Evolutionary conservation across 2,113 vertebrate species (phyloP).

Genomic region (Ibidorhyncha struthersii): DNA sequence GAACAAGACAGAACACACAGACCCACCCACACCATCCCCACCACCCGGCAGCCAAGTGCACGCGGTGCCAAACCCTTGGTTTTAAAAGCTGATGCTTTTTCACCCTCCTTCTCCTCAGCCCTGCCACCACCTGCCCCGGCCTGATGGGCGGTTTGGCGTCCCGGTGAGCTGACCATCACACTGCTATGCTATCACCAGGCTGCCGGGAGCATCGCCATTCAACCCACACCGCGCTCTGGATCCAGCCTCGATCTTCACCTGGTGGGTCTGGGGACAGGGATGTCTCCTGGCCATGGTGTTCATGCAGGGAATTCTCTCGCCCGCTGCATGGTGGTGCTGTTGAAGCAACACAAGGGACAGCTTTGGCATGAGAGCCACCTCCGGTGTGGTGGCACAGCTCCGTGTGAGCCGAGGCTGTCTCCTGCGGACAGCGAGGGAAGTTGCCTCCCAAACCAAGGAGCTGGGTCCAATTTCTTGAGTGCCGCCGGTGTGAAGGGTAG

Average conservation of each 20-base stretch:
- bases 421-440: fast-evolving
- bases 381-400: fast-evolving
- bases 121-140: background rate
- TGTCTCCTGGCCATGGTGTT: fast-evolving
- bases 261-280: background rate
- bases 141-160: fast-evolving
- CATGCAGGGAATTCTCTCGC: background rate
- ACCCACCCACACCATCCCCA: constrained; percentile 59
- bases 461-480: background rate
- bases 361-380: background rate
- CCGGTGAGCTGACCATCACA: fast-evolving
- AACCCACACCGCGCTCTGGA: fast-evolving
- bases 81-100: background rate
- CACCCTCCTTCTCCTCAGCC: background rate
- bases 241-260: background rate
- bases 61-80: background rate
- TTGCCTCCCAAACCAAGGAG: background rate
- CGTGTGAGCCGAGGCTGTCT: background rate
- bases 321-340: background rate
- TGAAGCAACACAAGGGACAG: fast-evolving
- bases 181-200: fast-evolving
- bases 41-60: constrained; percentile 38
- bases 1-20: constrained; percentile 69
- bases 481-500: background rate
- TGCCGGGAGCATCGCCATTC: background rate